Conservation (phyloP, 2,113 vertebrate genomes). For the Albula goreensis region DNA sequence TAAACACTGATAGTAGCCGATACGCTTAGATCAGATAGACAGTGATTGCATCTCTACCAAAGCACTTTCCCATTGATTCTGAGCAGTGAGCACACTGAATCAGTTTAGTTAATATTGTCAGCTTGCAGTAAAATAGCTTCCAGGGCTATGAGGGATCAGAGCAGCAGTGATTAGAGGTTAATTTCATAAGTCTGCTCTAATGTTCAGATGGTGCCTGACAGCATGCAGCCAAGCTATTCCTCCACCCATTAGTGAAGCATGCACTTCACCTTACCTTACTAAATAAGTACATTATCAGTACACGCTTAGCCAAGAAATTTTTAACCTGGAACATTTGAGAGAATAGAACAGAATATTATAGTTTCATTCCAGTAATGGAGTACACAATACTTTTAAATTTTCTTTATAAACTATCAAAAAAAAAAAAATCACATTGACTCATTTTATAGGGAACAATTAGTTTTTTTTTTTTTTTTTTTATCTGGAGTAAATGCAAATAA, state of each 20-base stretch:
- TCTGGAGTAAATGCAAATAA: not conserved
- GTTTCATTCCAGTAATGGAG: slow-evolving; percentile 17
- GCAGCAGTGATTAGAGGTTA: not conserved
- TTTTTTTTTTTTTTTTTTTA: not conserved
- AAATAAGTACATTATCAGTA: slow-evolving; percentile 93
- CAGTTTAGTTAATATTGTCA: not conserved
- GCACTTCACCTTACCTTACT: slow-evolving; percentile 83
- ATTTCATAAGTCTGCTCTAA: not conserved
- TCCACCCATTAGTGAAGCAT: slow-evolving; percentile 2
- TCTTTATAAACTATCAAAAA: too few species aligned
- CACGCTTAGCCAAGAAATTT: slow-evolving; percentile 85
- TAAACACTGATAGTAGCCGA: not conserved
- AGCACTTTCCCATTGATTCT: too few species aligned
- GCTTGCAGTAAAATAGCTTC: not conserved
- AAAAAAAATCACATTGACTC: too few species aligned
- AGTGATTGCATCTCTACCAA: too few species aligned
- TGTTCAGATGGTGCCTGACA: not conserved
- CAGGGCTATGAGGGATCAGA: not conserved
- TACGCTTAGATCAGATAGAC: not conserved
- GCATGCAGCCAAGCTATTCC: slow-evolving; percentile 34
- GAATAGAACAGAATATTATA: slow-evolving; percentile 36
- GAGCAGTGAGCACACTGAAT: too few species aligned
- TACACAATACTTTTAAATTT: slow-evolving; percentile 8
- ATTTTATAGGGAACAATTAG: not conserved
- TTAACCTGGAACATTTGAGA: slow-evolving; percentile 79